Evolutionary conservation across 1,140 invertebrate genomes (phyloP), one percentile per base, ranked within the genome.

Genomic region (Theocolax elegans): DNA sequence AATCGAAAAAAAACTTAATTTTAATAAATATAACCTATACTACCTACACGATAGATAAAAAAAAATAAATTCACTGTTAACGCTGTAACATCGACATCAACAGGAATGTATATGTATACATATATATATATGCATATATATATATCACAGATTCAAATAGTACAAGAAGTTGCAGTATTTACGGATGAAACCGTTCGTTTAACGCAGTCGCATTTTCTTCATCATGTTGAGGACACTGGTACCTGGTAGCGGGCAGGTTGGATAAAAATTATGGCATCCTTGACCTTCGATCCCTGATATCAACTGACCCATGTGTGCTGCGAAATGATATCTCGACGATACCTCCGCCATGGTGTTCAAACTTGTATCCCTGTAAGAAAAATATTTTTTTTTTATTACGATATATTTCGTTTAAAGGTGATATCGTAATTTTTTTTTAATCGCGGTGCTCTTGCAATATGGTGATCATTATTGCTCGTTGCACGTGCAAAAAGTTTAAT

Each of bases 291-390:
- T 82, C 12, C 90, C 91, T 35, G 90, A 86, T 44, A 94, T 90
- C 49, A 94, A 81, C 83, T 93, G 92, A 62, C 92, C 92, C 92
- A 94, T 94, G 79, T 94, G 92, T 7, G 92, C 92, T 0, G 92
- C 92, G 80, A 92, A 94, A 80, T 93, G 92, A 82, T 93, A 93
- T 76, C 90, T 91, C 23, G 92, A 93, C 0, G 91, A 88, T 25
- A 91, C 85, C 83, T 89, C 88, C 10, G 88, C 89, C 72, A 89
- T 88, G 3, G 86, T 88, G 44, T 85, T 87, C 56, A 90, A 81
- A 66, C 88, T 90, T 13, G 89, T 90, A 67, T 90, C 89, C 72
- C 89, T 90, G 83, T 75, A 75, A 76, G 78, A 60, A 51, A 63
- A 46, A 38, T 31, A 67, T 44, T n/a, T n/a, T n/a, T n/a, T n/a